Evolutionary conservation across 2,797 vertebrate genomes (phyloP).

Genomic region (Sarcophilus harrisii): DNA sequence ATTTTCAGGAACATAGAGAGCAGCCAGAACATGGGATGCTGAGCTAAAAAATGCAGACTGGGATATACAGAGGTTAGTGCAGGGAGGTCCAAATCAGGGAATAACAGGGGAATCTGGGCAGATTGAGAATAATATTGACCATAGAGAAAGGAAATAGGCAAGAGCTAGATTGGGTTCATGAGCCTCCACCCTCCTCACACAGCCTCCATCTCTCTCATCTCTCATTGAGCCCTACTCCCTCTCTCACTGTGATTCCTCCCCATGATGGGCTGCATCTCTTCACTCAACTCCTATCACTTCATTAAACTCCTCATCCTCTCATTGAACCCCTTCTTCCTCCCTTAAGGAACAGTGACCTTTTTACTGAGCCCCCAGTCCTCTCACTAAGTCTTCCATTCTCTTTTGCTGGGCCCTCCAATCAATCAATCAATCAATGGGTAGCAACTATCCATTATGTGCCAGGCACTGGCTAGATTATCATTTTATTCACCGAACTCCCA

Average conservation of each 20-base stretch:
- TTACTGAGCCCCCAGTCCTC: background rate
- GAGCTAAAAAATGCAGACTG: background rate
- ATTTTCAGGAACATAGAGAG: background rate
- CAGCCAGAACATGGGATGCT: conserved; percentile 45
- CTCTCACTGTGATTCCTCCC: background rate
- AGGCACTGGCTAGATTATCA: fast-evolving
- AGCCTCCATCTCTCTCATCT: background rate
- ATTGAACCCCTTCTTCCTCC: background rate
- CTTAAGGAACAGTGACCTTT: background rate
- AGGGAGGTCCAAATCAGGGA: background rate
- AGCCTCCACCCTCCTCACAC: background rate
- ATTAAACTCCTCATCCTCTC: background rate
- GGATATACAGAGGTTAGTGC: background rate
- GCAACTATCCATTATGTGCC: background rate
- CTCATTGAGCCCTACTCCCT: background rate
- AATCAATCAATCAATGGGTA: background rate
- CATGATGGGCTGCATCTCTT: background rate
- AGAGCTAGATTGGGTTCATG: background rate
- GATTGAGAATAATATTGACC: background rate
- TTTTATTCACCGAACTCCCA: background rate
- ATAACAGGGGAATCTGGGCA: background rate
- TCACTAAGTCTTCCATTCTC: background rate
- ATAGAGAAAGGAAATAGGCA: background rate
- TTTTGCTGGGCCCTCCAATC: background rate
- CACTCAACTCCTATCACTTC: no score